Percentiles rank a stretch among this genome's conserved stretches.
Evolutionary conservation across 2,113 vertebrate genomes (phyloP).

Genomic region (Gavialis gangeticus): DNA sequence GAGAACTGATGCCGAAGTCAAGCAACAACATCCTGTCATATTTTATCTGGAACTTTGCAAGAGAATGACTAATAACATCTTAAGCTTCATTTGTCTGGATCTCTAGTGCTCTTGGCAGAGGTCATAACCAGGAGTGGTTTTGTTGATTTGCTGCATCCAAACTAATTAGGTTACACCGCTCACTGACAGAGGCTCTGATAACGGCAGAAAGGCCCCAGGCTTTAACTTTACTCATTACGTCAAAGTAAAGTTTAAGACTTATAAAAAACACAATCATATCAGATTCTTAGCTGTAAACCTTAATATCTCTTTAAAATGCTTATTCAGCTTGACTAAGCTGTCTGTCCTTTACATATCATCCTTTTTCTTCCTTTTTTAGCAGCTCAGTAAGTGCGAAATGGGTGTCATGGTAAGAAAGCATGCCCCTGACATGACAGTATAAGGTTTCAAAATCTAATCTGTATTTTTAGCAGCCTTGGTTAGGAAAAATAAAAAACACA

Average conservation of each 20-base stretch:
- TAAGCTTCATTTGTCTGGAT: conserved; percentile 81
- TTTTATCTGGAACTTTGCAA: conserved; percentile 79
- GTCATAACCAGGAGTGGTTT: conserved; percentile 81
- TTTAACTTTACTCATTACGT: conserved; percentile 64
- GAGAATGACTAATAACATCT: conserved; percentile 79
- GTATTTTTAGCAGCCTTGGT: neutral
- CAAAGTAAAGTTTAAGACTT: conserved; percentile 64
- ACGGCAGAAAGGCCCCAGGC: conserved; percentile 70
- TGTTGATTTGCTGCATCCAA: conserved; percentile 83
- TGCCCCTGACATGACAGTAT: accelerated
- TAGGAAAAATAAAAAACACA: neutral
- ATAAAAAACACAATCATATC: conserved; percentile 44
- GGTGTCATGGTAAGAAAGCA: accelerated
- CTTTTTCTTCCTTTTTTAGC: neutral
- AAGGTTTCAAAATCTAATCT: neutral
- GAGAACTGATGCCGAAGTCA: conserved; percentile 73
- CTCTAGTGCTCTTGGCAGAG: conserved; percentile 81
- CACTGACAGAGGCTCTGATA: conserved; percentile 72
- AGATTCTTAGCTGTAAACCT: conserved; percentile 22
- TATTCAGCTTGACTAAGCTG: neutral
- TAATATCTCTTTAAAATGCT: conserved; percentile 18
- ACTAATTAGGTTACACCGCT: conserved; percentile 83
- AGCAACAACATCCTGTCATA: conserved; percentile 78
- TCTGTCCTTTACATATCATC: neutral
- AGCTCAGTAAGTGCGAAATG: neutral